Percentiles rank a stretch among this genome's conserved stretches.
Conservation (phyloP, 2,888 invertebrate species). For the Dryococelus australis region DNA sequence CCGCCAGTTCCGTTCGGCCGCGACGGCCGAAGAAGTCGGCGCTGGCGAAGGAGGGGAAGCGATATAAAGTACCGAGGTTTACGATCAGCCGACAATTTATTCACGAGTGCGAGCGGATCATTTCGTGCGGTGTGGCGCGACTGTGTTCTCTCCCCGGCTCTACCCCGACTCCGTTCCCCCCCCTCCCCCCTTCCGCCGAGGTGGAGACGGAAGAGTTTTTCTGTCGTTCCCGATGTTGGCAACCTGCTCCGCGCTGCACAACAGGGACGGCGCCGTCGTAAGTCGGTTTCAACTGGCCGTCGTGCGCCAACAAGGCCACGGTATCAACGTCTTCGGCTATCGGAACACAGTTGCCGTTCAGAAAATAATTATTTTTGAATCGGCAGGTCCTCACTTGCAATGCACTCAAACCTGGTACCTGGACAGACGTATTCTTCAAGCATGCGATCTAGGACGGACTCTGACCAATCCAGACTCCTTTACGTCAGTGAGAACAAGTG, state of each 20-base stretch:
- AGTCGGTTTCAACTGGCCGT: too few relatives aligned
- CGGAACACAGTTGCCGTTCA: not conserved
- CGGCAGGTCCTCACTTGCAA: too few relatives aligned
- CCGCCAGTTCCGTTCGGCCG: not conserved
- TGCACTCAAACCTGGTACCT: too few relatives aligned
- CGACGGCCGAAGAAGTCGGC: not conserved
- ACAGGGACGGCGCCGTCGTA: not conserved
- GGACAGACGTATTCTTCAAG: too few relatives aligned
- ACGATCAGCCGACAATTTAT: constrained; percentile 16
- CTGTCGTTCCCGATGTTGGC: not conserved
- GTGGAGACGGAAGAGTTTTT: not conserved
- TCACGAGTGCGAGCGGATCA: constrained; percentile 11
- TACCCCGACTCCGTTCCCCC: not conserved
- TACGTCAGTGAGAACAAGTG: too few relatives aligned
- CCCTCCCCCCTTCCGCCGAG: not conserved
- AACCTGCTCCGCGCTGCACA: not conserved
- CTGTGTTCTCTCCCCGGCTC: not conserved
- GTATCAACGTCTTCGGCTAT: not conserved
- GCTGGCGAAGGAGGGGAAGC: not conserved
- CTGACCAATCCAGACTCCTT: too few relatives aligned
- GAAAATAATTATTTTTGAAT: too few relatives aligned
- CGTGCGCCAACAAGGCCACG: not conserved
- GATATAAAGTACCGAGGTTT: constrained; percentile 7
- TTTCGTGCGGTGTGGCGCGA: not conserved
- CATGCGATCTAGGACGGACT: too few relatives aligned